phyloP scores from a whole-genome alignment of 92 coral and sea anemone genomes.

The Muricea muricata region DNA sequence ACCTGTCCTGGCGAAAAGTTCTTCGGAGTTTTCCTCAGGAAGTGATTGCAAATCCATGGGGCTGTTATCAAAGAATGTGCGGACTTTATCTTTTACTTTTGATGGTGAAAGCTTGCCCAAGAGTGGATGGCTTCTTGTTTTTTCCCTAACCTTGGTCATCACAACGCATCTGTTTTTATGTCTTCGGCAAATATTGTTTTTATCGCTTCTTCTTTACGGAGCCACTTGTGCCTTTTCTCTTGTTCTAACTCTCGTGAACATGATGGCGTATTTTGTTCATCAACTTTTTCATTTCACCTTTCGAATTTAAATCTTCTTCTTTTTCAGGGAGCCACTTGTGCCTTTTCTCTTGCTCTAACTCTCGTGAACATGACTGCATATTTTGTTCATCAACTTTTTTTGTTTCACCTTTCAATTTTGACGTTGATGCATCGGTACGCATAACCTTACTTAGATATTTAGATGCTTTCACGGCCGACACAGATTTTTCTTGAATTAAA shows the following conservation, averaged over 20 bases:
- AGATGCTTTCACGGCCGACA: background rate
- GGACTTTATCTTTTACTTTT: background rate
- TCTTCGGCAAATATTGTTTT: background rate
- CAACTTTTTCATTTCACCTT: background rate
- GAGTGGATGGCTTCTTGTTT: background rate
- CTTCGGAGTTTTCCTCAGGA: too few species aligned
- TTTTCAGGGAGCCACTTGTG: too few species aligned
- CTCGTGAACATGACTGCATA: too few species aligned
- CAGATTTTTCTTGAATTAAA: background rate
- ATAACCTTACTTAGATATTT: background rate
- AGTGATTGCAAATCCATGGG: too few species aligned
- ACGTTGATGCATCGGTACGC: background rate
- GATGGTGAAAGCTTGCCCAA: background rate
- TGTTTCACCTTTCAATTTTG: background rate
- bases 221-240: too few species aligned
- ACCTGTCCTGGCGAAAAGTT: too few species aligned
- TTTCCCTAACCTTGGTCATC: background rate
- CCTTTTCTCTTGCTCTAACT: too few species aligned
- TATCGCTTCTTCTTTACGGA: too few species aligned
- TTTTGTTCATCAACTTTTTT: background rate
- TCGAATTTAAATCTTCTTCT: background rate
- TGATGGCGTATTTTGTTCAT: background rate
- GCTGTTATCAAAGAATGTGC: background rate
- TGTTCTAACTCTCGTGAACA: too few species aligned
- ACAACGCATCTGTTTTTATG: background rate